Conservation (phyloP, 2,797 vertebrate species). For the Falco peregrinus region DNA sequence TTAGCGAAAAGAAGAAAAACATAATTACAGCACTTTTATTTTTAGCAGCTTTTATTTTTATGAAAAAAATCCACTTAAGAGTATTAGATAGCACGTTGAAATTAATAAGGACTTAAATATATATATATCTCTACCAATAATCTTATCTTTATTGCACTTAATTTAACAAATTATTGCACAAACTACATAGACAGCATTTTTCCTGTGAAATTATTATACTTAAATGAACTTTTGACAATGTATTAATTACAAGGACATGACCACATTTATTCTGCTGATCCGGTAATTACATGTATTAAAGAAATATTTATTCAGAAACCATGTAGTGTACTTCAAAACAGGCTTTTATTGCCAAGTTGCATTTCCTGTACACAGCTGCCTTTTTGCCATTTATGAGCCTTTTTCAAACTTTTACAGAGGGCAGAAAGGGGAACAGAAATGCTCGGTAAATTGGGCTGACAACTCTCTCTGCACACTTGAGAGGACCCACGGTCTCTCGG, state of each 20-base stretch:
- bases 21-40: slow-evolving; percentile 2
- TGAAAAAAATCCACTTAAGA: slow-evolving; percentile 16
- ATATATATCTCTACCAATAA: slow-evolving; percentile 65
- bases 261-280: slow-evolving; percentile 85
- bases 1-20: slow-evolving; percentile 14
- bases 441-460: neutral
- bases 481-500: neutral
- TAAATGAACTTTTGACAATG: slow-evolving; percentile 86
- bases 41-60: slow-evolving; percentile 21
- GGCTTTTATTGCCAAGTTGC: slow-evolving; percentile 75
- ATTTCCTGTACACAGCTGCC: slow-evolving; percentile 69
- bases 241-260: slow-evolving; percentile 85
- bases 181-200: slow-evolving; percentile 80
- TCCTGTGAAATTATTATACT: slow-evolving; percentile 82
- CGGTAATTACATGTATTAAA: slow-evolving; percentile 84
- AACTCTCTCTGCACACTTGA: neutral
- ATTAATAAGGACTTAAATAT: slow-evolving; percentile 49
- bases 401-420: slow-evolving; percentile 62
- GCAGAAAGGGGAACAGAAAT: slow-evolving; percentile 19
- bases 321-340: slow-evolving; percentile 75
- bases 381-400: slow-evolving; percentile 67
- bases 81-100: slow-evolving; percentile 27
- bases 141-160: slow-evolving; percentile 80
- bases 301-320: slow-evolving; percentile 84
- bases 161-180: slow-evolving; percentile 79